These are phyloP conservation scores for Oligia latruncula DNA, from an alignment of 2,888 invertebrate genomes.

Conservation along the genomic window DNA sequence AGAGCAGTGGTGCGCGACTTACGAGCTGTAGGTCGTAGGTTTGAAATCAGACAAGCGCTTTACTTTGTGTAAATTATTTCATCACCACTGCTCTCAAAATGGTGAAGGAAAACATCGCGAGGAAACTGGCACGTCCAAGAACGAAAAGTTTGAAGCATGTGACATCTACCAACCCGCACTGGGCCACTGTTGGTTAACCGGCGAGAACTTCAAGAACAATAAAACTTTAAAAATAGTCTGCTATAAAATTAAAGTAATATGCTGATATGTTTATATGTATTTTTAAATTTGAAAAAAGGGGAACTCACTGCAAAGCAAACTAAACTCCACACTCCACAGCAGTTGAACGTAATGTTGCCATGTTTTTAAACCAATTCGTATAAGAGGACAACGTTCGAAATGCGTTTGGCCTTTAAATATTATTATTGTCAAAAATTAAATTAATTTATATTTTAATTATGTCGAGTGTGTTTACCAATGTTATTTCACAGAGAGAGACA, in stretches of 20 bases:
- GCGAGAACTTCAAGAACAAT: too few relatives aligned
- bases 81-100: not conserved
- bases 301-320: not conserved
- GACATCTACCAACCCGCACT: not conserved
- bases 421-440: not conserved
- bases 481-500: not conserved
- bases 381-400: not conserved
- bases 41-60: not conserved
- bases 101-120: not conserved
- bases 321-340: not conserved
- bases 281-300: not conserved
- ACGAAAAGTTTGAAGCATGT: not conserved
- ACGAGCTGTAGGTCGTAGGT: not conserved
- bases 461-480: not conserved
- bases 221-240: not conserved
- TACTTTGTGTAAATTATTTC: not conserved
- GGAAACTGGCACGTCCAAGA: not conserved
- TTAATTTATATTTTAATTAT: too few relatives aligned
- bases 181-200: not conserved
- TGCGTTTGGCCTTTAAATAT: not conserved
- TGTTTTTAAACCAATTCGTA: constrained; percentile 12
- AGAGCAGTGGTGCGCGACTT: not conserved
- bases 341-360: constrained; percentile 32
- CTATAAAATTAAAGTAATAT: not conserved
- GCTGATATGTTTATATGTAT: not conserved